phyloP scores from a whole-genome alignment of 2,113 vertebrate genomes.

The Narcine bancroftii region DNA sequence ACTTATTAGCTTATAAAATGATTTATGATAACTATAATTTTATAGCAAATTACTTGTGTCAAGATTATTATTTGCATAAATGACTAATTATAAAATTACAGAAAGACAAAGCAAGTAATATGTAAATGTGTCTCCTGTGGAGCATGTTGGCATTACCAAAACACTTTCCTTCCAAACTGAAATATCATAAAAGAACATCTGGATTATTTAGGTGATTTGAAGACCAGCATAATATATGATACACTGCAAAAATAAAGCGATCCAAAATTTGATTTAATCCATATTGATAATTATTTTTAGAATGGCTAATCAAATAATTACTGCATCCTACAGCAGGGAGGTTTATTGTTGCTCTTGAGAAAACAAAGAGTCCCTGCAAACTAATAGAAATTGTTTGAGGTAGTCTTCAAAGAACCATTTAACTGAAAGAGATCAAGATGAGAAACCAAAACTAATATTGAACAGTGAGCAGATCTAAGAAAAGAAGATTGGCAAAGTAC shows the following conservation, averaged over 20 bases:
- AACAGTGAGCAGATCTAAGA: background rate
- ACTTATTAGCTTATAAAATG: slow-evolving; percentile 22
- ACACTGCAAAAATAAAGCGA: background rate
- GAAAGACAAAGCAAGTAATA: background rate
- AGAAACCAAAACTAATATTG: slow-evolving; percentile 1
- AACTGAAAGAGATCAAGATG: slow-evolving; percentile 15
- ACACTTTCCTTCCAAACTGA: background rate
- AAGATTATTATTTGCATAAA: slow-evolving; percentile 8
- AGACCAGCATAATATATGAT: background rate
- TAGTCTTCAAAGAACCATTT: slow-evolving; percentile 2
- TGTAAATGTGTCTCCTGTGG: background rate
- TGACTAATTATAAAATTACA: slow-evolving; percentile 29
- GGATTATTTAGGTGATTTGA: background rate
- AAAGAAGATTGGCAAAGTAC: background rate
- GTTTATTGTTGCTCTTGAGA: background rate
- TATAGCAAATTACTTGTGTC: slow-evolving; percentile 14
- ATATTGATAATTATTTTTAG: background rate
- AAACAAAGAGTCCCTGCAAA: background rate
- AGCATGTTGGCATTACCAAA: background rate
- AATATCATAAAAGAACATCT: background rate
- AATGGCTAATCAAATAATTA: background rate
- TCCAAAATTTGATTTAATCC: background rate
- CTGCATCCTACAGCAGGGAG: background rate
- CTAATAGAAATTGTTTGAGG: slow-evolving; percentile 10
- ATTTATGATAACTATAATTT: slow-evolving; percentile 29